phyloP scores from a whole-genome alignment of 2,113 vertebrate genomes.

The Equus przewalskii region DNA sequence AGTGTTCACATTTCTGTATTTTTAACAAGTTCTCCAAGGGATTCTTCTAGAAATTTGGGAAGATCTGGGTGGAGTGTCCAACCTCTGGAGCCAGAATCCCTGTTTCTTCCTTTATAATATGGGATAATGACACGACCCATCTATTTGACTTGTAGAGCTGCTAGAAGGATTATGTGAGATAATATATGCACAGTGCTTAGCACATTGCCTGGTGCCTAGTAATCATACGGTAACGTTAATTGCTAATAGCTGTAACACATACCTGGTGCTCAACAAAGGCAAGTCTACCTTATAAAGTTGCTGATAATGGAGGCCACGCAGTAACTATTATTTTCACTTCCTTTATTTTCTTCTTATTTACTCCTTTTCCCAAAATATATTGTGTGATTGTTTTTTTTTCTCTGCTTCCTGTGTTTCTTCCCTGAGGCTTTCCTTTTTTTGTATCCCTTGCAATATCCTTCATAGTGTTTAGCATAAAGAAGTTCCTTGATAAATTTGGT shows the following conservation, averaged over 20 bases:
- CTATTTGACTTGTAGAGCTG: neutral
- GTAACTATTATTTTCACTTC: constrained; percentile 16
- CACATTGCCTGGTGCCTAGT: neutral
- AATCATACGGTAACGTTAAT: neutral
- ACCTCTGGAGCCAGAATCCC: neutral
- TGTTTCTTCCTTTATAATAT: neutral
- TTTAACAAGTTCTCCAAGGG: neutral
- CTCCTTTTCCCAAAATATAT: neutral
- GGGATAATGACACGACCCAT: neutral
- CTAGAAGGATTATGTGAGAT: neutral
- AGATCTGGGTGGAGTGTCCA: neutral
- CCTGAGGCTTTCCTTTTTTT: neutral
- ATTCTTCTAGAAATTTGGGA: neutral
- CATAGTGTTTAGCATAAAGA: neutral
- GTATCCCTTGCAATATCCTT: neutral
- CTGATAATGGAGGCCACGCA: neutral
- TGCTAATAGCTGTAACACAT: neutral
- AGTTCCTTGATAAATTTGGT: constrained; percentile 15
- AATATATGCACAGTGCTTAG: neutral
- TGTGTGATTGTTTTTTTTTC: neutral
- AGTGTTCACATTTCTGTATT: neutral
- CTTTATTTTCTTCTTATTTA: neutral
- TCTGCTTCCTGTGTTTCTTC: neutral
- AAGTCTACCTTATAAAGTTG: neutral
- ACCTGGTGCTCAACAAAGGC: neutral